phyloP scores from a whole-genome alignment of 2,113 vertebrate genomes.

The Otolemur garnettii region DNA sequence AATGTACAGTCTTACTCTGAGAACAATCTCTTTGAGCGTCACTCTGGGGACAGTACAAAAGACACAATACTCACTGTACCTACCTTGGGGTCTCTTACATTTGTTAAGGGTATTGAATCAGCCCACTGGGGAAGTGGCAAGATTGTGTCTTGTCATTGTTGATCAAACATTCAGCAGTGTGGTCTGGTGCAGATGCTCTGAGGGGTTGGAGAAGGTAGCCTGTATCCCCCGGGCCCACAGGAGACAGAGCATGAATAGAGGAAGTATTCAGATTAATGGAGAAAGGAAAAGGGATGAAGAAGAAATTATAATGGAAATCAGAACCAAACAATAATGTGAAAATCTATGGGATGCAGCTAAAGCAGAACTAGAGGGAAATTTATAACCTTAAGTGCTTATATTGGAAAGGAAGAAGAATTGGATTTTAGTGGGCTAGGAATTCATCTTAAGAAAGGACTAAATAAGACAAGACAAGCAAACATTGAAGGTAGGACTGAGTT shows the following conservation, averaged over 20 bases:
- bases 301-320: background rate
- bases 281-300: conserved; percentile 2
- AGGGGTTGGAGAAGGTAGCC: background rate
- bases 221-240: background rate
- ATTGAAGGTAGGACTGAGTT: background rate
- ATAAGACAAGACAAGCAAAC: background rate
- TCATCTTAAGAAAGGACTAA: background rate
- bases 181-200: background rate
- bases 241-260: background rate
- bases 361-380: background rate
- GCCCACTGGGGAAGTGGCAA: background rate
- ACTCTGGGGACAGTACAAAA: background rate
- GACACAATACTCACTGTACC: background rate
- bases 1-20: no score
- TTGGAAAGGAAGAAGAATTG: background rate
- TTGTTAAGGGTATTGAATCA: background rate
- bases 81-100: background rate
- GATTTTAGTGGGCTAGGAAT: background rate
- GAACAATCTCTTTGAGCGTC: background rate
- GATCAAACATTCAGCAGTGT: background rate
- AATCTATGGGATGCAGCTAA: background rate
- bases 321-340: background rate
- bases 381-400: background rate
- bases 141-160: background rate
- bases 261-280: background rate